Evolutionary conservation across 2,797 vertebrate species (phyloP), one percentile per base, ranked within the genome.

Genomic region (Triplophysa bombifrons): DNA sequence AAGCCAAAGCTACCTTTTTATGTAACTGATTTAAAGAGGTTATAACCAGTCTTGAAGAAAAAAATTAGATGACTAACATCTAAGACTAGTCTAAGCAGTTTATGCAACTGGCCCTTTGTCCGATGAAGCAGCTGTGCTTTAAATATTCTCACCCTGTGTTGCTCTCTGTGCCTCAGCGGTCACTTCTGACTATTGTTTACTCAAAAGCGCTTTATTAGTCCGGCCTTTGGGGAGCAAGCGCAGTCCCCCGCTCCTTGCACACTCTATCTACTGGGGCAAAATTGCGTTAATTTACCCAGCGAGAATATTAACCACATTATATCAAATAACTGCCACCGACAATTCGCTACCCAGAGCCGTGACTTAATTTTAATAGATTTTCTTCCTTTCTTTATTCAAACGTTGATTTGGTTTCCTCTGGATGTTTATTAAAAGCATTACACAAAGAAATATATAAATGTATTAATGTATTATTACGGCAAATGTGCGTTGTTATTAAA

Each of bases 321-420:
- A 95, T 95, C 95, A 96, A 96, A 96, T 96, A 96, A 96, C 94
- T 97, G 95, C 96, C 95, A 98, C 86, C 93, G 95, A 95, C 93
- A 95, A 96, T 97, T 95, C 93, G 90, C 93, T 90, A 86, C 90
- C 92, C 90, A 90, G 93, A 91, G 88, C 91, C 6, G 92, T 96
- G 95, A 96, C 95, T 96, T 95, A 90, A 90, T 97, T 97, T 98
- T 98, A 96, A 96, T 98, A 96, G 95, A 96, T 97, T 96, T 96
- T 95, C 92, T 87, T 87, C 93, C 92, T 87, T 94, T 92, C 92
- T 94, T 93, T 91, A 84, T 91, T 91, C 93, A 89, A 88, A 86
- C 89, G 90, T 90, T 95, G 93, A 96, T 95, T 95, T 94, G 88
- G 93, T 96, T 96, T 95, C 92, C 93, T 95, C 86, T 95, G 95